Percentiles rank a stretch among this genome's conserved stretches.
These are phyloP conservation scores for Chroicocephalus ridibundus DNA, from an alignment of 2,113 vertebrate species.

Conservation along the genomic window DNA sequence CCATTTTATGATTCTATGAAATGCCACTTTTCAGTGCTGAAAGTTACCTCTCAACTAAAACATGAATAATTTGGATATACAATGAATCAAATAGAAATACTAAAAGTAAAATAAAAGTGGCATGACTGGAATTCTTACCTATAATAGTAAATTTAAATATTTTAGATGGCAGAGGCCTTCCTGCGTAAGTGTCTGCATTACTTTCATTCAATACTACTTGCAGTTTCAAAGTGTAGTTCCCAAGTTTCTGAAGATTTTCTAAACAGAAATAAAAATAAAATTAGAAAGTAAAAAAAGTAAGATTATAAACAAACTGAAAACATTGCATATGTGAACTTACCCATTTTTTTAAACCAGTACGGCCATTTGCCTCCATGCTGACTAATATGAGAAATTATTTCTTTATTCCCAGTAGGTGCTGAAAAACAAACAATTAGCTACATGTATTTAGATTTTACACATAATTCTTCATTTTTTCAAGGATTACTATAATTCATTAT, in stretches of 20 bases:
- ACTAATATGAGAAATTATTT: slow-evolving; percentile 77
- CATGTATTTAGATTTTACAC: background rate
- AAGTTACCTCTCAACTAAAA: background rate
- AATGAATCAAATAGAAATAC: background rate
- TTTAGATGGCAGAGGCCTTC: slow-evolving; percentile 79
- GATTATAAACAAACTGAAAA: background rate
- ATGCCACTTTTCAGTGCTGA: background rate
- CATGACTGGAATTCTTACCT: slow-evolving; percentile 74
- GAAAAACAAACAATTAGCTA: slow-evolving; percentile 39
- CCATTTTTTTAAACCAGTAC: slow-evolving; percentile 92
- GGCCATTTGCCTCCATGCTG: slow-evolving; percentile 81
- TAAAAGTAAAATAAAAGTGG: background rate
- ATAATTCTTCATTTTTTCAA: background rate
- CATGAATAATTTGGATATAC: background rate
- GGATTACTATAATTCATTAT: background rate
- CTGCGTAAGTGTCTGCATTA: slow-evolving; percentile 76
- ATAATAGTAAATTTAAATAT: slow-evolving; percentile 82
- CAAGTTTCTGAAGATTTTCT: slow-evolving; percentile 84
- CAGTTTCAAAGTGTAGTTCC: slow-evolving; percentile 84
- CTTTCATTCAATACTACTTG: slow-evolving; percentile 83
- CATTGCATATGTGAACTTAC: slow-evolving; percentile 70
- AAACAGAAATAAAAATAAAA: slow-evolving; percentile 45
- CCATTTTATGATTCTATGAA: background rate
- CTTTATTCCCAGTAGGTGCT: slow-evolving; percentile 78
- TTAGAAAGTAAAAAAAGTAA: slow-evolving; percentile 2